Evolutionary conservation across 2,888 invertebrate genomes (phyloP).

Genomic region (Lobophora halterata): DNA sequence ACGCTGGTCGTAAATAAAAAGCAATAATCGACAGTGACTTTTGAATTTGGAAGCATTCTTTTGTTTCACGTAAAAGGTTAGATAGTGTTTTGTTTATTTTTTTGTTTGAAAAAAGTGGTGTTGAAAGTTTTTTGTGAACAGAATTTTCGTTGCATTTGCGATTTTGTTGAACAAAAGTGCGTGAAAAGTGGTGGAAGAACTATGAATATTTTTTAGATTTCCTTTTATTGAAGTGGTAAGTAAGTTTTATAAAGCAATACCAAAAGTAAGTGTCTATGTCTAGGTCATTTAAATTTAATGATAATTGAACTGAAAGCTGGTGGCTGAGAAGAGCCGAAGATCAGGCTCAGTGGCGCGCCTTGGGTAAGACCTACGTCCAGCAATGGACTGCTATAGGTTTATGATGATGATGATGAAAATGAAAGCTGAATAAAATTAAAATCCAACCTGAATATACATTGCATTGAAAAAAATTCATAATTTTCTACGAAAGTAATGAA

Average conservation of each 20-base stretch:
- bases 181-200: neutral
- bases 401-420: too few relatives aligned
- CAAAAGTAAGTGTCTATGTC: neutral
- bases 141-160: neutral
- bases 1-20: slow-evolving; percentile 17
- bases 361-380: too few relatives aligned
- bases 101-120: neutral
- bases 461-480: too few relatives aligned
- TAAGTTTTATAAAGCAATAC: slow-evolving; percentile 5
- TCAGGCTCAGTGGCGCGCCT: too few relatives aligned
- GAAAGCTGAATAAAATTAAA: too few relatives aligned
- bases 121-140: neutral
- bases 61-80: slow-evolving; percentile 2
- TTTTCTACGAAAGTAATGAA: too few relatives aligned
- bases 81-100: slow-evolving; percentile 8
- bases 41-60: slow-evolving; percentile 9
- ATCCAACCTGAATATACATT: too few relatives aligned
- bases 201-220: slow-evolving; percentile 8
- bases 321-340: too few relatives aligned
- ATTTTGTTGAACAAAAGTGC: slow-evolving; percentile 5
- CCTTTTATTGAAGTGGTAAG: slow-evolving; percentile 1
- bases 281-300: neutral
- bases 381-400: too few relatives aligned
- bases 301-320: too few relatives aligned
- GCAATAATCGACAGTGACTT: slow-evolving; percentile 12